These are phyloP conservation scores for Drosophila buzzatii DNA, from an alignment of 2,888 invertebrate species.

Conservation along the genomic window DNA sequence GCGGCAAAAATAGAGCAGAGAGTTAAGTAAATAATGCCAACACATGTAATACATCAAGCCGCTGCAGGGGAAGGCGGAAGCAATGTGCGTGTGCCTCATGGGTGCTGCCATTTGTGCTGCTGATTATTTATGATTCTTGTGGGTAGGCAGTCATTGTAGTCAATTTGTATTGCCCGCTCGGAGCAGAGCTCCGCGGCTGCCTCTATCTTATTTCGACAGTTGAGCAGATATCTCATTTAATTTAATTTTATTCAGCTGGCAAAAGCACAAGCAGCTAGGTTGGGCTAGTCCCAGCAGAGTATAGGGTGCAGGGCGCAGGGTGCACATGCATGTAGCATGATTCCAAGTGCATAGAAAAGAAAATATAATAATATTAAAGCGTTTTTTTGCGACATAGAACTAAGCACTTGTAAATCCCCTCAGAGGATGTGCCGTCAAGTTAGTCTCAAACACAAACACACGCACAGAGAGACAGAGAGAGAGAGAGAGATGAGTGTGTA, in stretches of 20 bases:
- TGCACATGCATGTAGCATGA: constrained; percentile 30
- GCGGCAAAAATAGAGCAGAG: constrained; percentile 73
- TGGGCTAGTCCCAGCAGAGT: constrained; percentile 8
- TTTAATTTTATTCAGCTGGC: constrained; percentile 58
- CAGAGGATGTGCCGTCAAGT: constrained; percentile 82
- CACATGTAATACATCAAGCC: constrained; percentile 76
- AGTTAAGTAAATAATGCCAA: constrained; percentile 79
- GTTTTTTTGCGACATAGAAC: constrained; percentile 76
- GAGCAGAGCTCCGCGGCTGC: constrained; percentile 22
- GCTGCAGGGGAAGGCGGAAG: not conserved
- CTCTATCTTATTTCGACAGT: constrained; percentile 38
- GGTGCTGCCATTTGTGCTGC: constrained; percentile 23
- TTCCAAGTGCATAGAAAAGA: constrained; percentile 67
- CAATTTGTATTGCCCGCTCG: constrained; percentile 45
- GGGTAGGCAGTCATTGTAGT: constrained; percentile 47
- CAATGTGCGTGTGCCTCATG: constrained; percentile 19
- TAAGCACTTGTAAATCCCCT: constrained; percentile 83
- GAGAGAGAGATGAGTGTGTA: constrained; percentile 30
- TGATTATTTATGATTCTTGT: constrained; percentile 65
- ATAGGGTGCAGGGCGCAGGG: not conserved
- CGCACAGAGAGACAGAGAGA: not conserved
- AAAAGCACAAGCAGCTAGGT: constrained; percentile 42
- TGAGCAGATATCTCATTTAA: constrained; percentile 62
- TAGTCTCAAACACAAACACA: constrained; percentile 77
- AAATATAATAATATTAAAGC: constrained; percentile 81